phyloP scores from a whole-genome alignment of 30 jellyfish, hydroid and myxozoan species.

The Aurelia sp. region DNA sequence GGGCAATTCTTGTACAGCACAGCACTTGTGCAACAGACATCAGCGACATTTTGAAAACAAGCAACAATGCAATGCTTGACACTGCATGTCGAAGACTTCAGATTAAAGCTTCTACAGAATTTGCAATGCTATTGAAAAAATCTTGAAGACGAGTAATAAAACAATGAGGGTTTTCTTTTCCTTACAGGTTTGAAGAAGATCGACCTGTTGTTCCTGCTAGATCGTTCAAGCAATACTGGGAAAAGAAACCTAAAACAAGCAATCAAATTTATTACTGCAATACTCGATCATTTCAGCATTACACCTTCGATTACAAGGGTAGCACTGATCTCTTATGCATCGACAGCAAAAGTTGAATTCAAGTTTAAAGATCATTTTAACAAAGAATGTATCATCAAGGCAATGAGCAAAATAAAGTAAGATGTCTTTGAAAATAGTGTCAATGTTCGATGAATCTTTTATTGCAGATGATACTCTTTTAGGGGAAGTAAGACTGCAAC shows the following conservation, averaged over 20 bases:
- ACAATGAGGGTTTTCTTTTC: not conserved
- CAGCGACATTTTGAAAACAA: no score
- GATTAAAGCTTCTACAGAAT: no score
- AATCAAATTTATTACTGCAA: constrained; percentile 1
- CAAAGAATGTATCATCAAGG: constrained; percentile 52
- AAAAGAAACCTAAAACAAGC: constrained; percentile 9
- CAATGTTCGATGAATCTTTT: not conserved
- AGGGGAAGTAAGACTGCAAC: no score
- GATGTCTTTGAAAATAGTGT: not conserved
- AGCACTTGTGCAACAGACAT: no score
- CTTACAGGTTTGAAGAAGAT: constrained; percentile 19
- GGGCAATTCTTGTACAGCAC: no score
- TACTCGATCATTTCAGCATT: constrained; percentile 44
- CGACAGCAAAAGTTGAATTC: constrained; percentile 47
- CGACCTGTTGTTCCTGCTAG: constrained; percentile 57
- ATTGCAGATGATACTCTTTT: not conserved
- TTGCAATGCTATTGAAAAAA: no score
- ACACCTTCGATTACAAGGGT: constrained; percentile 67
- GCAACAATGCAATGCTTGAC: no score
- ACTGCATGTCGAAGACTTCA: no score
- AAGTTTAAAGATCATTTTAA: constrained; percentile 37
- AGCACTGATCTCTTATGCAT: constrained; percentile 52
- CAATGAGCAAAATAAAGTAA: constrained; percentile 44
- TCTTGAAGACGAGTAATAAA: no score
- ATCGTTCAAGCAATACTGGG: constrained; percentile 60